Conservation (phyloP, 2,888 invertebrate genomes). For the Amorpha juglandis region DNA sequence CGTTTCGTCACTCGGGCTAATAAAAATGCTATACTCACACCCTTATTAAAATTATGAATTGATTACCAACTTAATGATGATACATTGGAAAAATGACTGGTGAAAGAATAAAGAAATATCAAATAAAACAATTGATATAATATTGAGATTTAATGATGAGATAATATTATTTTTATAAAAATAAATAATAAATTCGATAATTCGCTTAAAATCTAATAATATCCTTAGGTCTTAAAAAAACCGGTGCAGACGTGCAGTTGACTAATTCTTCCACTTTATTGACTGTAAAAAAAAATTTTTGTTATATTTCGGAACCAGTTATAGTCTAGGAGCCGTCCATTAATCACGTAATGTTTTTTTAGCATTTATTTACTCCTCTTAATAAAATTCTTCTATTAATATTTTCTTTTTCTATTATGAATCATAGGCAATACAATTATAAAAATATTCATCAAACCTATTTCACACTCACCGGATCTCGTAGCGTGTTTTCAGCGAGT, state of each 20-base stretch:
- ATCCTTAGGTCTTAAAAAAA: background rate
- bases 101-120: background rate
- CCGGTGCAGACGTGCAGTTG: background rate
- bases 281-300: constrained; percentile 60
- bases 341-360: too few species aligned
- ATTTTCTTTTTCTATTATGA: too few species aligned
- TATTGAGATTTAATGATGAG: background rate
- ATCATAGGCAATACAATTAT: too few species aligned
- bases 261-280: constrained; percentile 81
- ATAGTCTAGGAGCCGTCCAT: too few species aligned
- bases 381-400: too few species aligned
- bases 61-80: too few species aligned
- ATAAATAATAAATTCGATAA: constrained; percentile 17
- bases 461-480: constrained; percentile 64
- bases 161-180: constrained; percentile 10
- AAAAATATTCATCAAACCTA: too few species aligned
- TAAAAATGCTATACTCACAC: too few species aligned
- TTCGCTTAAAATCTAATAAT: background rate
- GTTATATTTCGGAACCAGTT: background rate
- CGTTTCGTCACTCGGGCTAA: too few species aligned
- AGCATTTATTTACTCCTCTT: too few species aligned
- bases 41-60: too few species aligned
- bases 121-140: constrained; percentile 2
- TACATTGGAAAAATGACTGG: too few species aligned
- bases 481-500: constrained; percentile 88